These are phyloP conservation scores for Molothrus ater DNA, from an alignment of 2,797 vertebrate genomes.

Conservation along the genomic window DNA sequence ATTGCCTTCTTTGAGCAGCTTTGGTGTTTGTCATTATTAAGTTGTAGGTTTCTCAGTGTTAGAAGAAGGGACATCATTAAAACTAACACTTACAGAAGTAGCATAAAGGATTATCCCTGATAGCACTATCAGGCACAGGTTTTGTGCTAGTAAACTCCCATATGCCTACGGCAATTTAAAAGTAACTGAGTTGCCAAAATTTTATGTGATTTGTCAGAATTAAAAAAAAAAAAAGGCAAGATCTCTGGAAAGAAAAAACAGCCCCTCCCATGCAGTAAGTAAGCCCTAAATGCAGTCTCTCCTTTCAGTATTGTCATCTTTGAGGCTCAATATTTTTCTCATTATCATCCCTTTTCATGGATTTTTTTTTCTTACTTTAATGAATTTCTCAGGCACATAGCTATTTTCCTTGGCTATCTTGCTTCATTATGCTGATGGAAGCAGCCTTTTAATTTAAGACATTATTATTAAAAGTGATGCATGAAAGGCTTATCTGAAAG, in stretches of 20 bases:
- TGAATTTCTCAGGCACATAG: not conserved
- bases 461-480: slow-evolving; percentile 2
- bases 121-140: not conserved
- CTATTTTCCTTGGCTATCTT: slow-evolving; percentile 39
- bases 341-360: not conserved
- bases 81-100: not conserved
- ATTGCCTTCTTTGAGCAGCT: not conserved
- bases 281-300: not conserved
- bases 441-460: slow-evolving; percentile 26
- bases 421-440: slow-evolving; percentile 44
- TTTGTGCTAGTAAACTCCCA: not conserved
- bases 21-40: not conserved
- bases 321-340: not conserved
- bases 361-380: slow-evolving; percentile 21
- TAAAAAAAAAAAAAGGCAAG: not conserved
- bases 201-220: not conserved
- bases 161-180: not conserved
- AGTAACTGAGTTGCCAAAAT: not conserved
- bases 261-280: not conserved
- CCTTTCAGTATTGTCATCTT: not conserved
- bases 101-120: not conserved
- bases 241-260: not conserved
- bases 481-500: slow-evolving; percentile 32
- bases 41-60: not conserved
- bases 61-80: not conserved